Evolutionary conservation across 1,140 invertebrate species (phyloP), one percentile per base, ranked within the genome.

Genomic region (Drosophila albomicans): DNA sequence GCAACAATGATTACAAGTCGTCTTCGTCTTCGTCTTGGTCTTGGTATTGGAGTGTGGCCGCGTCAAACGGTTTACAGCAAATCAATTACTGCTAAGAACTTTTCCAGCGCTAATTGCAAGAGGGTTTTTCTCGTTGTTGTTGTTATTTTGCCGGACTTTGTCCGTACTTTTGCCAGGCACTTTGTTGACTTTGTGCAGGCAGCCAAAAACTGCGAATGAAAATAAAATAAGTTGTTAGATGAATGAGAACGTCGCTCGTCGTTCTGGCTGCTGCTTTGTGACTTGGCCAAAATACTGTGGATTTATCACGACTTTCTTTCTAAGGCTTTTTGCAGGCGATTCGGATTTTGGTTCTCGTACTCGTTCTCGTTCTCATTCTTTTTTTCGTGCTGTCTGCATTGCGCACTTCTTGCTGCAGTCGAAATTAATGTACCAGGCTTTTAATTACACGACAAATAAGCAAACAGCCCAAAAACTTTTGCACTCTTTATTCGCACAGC

Each of bases 61-160:
- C 82, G 79, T 82, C 82, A 88, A 87, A 87, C 82, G 84, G 78
- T 87, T 88, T 87, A 82, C 84, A 78, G 82, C 82, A 88, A 87
- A 87, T 87, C 82, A 87, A 87, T 87, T 87, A 87, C 84, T 64
- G 73, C 84, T 88, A 88, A 88, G 84, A 87, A 87, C 62, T 87
- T 87, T 88, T 70, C 45, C 64, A 82, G 77, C 84, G 84, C 82
- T 87, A 87, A 87, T 87, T 87, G 82, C 82, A 82, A 82, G 64
- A 38, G 63, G 73, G 71, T 77, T 80, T 87, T 66, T 62, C 16
- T 32, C 5, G 5, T 32, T 32, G 5, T 32, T 38, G 7, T 38
- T 38, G 7, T 38, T 38, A 38, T 10, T 69, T 56, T 45, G 52
- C 66, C 11, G 45, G 57, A 65, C 57, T 73, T 64, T 69, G 58